phyloP scores from a whole-genome alignment of 2,888 invertebrate species.

The Diplolepis rosae region DNA sequence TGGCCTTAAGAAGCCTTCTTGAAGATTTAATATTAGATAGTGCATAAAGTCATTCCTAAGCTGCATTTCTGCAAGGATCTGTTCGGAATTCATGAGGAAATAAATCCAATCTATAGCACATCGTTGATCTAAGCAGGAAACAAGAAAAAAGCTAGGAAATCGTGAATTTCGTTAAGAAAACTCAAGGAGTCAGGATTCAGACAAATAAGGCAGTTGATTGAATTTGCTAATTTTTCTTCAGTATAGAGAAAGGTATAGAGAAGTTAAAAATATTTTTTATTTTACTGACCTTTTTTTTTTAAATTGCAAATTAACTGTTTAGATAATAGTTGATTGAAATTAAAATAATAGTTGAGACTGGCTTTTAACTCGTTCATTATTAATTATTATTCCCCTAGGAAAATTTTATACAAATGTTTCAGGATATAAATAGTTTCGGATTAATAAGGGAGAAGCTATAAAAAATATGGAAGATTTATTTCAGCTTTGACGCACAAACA shows the following conservation, averaged over 20 bases:
- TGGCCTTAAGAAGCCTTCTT: slow-evolving; percentile 47
- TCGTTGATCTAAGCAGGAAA: not conserved
- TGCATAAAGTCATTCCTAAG: slow-evolving; percentile 76
- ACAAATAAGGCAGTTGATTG: not conserved
- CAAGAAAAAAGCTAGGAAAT: not conserved
- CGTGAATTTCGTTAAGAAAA: not conserved
- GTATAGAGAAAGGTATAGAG: not conserved
- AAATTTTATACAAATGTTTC: not conserved
- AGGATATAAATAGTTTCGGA: not conserved
- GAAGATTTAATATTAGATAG: slow-evolving; percentile 53
- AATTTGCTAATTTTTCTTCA: not conserved
- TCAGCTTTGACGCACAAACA: slow-evolving; percentile 34
- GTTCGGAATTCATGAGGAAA: not conserved
- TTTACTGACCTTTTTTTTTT: not conserved
- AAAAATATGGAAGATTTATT: not conserved
- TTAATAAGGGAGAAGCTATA: not conserved
- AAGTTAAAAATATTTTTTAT: not conserved
- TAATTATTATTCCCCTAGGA: slow-evolving; percentile 34
- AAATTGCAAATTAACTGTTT: not conserved
- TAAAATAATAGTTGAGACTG: not conserved
- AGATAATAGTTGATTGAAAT: not conserved
- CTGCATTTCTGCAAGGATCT: not conserved
- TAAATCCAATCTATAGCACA: not conserved
- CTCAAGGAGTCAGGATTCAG: not conserved
- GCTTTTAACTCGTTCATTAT: slow-evolving; percentile 33